Percentiles rank a stretch among this genome's conserved stretches.
These are phyloP conservation scores for Chrysodeixis includens DNA, from an alignment of 2,888 invertebrate genomes.

Conservation along the genomic window DNA sequence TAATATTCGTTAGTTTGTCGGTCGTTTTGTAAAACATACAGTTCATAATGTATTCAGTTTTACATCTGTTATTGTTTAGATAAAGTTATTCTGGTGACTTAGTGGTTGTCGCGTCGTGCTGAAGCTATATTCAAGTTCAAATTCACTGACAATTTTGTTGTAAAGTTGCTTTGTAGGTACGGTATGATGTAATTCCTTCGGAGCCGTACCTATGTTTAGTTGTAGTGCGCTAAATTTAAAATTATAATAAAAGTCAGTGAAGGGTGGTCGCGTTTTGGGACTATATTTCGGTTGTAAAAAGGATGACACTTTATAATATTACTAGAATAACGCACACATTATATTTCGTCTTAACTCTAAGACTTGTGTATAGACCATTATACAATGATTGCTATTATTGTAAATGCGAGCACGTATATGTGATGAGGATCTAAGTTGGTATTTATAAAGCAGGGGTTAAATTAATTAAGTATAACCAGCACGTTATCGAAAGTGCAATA, in stretches of 20 bases:
- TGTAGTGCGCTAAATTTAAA: slow-evolving; percentile 10
- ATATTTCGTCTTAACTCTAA: slow-evolving; percentile 13
- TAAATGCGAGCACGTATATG: background rate
- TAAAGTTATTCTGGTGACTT: background rate
- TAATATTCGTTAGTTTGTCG: no score
- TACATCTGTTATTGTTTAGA: background rate
- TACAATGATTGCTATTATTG: slow-evolving; percentile 8
- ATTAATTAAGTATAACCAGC: background rate
- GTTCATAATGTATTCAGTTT: background rate
- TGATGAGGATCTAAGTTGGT: background rate
- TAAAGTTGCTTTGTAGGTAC: slow-evolving; percentile 16
- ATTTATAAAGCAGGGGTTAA: background rate
- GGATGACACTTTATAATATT: slow-evolving; percentile 25
- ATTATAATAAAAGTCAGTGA: slow-evolving; percentile 10
- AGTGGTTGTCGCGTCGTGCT: slow-evolving; percentile 26
- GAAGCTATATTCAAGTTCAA: slow-evolving; percentile 8
- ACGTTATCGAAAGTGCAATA: background rate
- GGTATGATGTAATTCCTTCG: background rate
- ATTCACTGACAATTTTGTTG: slow-evolving; percentile 16
- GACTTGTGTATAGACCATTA: slow-evolving; percentile 10
- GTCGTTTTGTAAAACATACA: background rate
- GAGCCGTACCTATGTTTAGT: background rate
- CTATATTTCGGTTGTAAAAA: slow-evolving; percentile 12
- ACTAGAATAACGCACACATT: slow-evolving; percentile 37
- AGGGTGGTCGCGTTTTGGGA: slow-evolving; percentile 5